Conservation (phyloP, 2,797 vertebrate genomes). For the Bradypus variegatus region DNA sequence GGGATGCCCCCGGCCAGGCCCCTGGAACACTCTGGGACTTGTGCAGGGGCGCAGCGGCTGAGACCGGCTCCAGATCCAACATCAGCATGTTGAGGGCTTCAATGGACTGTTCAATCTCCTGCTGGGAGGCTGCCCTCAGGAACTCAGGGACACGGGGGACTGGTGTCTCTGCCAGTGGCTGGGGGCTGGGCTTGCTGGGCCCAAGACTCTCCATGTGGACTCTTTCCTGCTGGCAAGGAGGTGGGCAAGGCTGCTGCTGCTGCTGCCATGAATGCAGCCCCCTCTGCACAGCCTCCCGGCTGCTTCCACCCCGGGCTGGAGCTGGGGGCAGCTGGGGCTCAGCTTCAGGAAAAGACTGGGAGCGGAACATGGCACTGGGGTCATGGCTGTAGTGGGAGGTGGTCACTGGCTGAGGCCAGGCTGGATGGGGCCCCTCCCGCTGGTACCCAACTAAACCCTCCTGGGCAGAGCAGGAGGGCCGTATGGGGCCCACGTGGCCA, state of each 20-base stretch:
- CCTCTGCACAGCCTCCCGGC: slow-evolving; percentile 93
- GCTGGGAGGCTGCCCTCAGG: slow-evolving; percentile 84
- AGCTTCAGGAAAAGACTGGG: slow-evolving; percentile 83
- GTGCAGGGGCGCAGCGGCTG: slow-evolving; percentile 74
- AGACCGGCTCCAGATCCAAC: slow-evolving; percentile 85
- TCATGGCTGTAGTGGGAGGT: slow-evolving; percentile 75
- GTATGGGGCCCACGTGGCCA: slow-evolving; percentile 54
- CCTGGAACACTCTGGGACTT: slow-evolving; percentile 86
- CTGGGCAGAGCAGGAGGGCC: slow-evolving; percentile 69
- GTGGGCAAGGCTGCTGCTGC: slow-evolving; percentile 72
- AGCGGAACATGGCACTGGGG: slow-evolving; percentile 80
- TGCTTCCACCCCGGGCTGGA: slow-evolving; percentile 90
- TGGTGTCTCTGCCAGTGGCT: slow-evolving; percentile 68
- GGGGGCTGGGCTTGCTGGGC: slow-evolving; percentile 72
- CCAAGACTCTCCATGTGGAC: slow-evolving; percentile 60
- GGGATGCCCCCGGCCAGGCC: slow-evolving; percentile 77
- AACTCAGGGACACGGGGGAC: slow-evolving; percentile 87
- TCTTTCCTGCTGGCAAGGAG: slow-evolving; percentile 63
- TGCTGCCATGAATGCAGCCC: slow-evolving; percentile 95
- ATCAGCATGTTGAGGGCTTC: slow-evolving; percentile 95
- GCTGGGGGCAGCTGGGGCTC: slow-evolving; percentile 83
- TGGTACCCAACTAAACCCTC: slow-evolving; percentile 70
- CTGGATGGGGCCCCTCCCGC: slow-evolving; percentile 41
- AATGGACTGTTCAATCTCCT: slow-evolving; percentile 96
- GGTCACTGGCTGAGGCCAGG: slow-evolving; percentile 69